Conservation (phyloP, 2,113 vertebrate species). For the Tupaia tana region DNA sequence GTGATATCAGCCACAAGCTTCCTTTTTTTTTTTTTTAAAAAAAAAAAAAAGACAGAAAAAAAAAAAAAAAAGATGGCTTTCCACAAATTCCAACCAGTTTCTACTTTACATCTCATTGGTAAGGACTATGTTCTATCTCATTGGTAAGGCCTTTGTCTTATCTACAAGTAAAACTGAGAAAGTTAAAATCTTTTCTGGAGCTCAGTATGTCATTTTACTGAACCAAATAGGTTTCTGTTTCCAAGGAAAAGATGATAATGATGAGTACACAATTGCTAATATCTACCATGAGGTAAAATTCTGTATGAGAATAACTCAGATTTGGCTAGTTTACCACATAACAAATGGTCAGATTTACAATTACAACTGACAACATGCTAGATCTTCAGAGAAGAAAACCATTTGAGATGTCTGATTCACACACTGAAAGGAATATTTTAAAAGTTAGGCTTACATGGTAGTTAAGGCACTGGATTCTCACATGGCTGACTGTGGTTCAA, state of each 20-base stretch:
- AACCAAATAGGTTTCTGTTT: neutral
- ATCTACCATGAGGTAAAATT: neutral
- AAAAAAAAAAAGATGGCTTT: neutral
- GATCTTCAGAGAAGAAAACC: neutral
- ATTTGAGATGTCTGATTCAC: neutral
- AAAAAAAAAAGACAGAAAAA: neutral
- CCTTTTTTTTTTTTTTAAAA: neutral
- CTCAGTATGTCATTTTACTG: neutral
- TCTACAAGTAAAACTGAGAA: neutral
- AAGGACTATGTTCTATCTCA: accelerated
- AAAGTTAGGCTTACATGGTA: too few relatives aligned
- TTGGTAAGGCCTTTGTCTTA: neutral
- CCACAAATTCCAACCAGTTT: neutral
- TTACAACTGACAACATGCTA: neutral
- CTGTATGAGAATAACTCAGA: neutral
- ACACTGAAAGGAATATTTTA: neutral
- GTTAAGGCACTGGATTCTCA: too few relatives aligned
- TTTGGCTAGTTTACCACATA: neutral
- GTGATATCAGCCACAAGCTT: neutral
- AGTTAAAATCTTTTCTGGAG: neutral
- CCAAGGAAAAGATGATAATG: neutral
- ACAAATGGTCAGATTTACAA: neutral
- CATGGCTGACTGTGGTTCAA: too few relatives aligned
- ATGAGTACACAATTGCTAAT: neutral
- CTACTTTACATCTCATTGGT: neutral